These are phyloP conservation scores for Apoda limacodes DNA, from an alignment of 2,888 invertebrate species.

Conservation along the genomic window DNA sequence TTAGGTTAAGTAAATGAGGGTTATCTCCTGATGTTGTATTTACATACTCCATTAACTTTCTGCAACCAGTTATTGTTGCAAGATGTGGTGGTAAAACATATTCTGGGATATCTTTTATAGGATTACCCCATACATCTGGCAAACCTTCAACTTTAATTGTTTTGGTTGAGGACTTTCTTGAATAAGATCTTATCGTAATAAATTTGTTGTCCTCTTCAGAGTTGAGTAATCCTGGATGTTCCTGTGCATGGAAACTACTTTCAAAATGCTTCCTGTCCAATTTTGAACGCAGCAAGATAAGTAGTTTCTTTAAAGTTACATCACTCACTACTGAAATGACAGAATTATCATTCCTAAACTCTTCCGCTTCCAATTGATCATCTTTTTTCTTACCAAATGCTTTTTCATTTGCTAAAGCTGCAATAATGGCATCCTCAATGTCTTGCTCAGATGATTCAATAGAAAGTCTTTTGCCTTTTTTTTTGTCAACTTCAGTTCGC, in stretches of 20 bases:
- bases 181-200: conserved; percentile 40
- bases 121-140: conserved; percentile 42
- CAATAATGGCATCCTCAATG: conserved; percentile 42
- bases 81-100: conserved; percentile 47
- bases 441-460: conserved; percentile 29
- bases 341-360: conserved; percentile 9
- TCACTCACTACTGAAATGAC: too few relatives aligned
- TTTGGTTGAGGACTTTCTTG: conserved; percentile 26
- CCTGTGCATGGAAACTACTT: conserved; percentile 23
- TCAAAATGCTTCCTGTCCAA: conserved; percentile 29
- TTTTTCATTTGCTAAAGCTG: conserved; percentile 31
- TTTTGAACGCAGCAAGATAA: conserved; percentile 36
- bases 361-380: conserved; percentile 9
- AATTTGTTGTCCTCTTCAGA: conserved; percentile 19
- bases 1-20: conserved; percentile 20
- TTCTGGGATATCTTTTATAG: conserved; percentile 18
- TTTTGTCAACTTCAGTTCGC: conserved; percentile 30
- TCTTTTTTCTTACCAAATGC: conserved; percentile 24
- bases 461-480: conserved; percentile 28
- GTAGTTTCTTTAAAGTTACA: too few relatives aligned
- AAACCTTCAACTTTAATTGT: conserved; percentile 16
- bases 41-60: conserved; percentile 32
- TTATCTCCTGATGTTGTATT: conserved; percentile 15
- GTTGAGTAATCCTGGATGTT: conserved; percentile 28
- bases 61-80: conserved; percentile 42